A percentile compares a stretch with the other conserved stretches of the same genome.
These are phyloP conservation scores for Eubasilissa regina DNA, from an alignment of 1,140 invertebrate species.

Conservation along the genomic window DNA sequence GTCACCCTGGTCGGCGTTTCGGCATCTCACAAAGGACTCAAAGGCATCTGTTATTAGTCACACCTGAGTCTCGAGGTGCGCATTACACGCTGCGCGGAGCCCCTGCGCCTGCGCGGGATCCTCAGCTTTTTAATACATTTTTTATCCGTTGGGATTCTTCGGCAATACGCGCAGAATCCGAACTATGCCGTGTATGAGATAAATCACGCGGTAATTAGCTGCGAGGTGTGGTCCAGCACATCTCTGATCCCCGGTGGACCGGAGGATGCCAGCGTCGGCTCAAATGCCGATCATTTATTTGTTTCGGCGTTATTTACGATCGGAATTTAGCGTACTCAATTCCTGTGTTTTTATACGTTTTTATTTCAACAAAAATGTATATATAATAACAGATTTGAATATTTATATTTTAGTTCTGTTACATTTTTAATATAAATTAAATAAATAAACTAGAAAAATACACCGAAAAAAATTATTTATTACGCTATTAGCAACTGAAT, in stretches of 20 bases:
- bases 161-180: slow-evolving; percentile 32
- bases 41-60: slow-evolving; percentile 59
- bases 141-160: slow-evolving; percentile 1
- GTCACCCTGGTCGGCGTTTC: slow-evolving; percentile 51
- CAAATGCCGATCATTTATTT: too few relatives aligned
- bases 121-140: slow-evolving; percentile 24
- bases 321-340: too few relatives aligned
- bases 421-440: too few relatives aligned
- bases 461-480: too few relatives aligned
- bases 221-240: slow-evolving; percentile 3
- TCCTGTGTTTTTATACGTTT: too few relatives aligned
- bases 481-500: too few relatives aligned
- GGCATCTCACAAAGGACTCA: slow-evolving; percentile 54
- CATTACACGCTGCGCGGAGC: slow-evolving; percentile 34
- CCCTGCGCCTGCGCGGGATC: not conserved
- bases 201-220: slow-evolving; percentile 15
- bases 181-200: slow-evolving; percentile 12
- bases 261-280: not conserved
- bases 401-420: too few relatives aligned
- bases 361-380: too few relatives aligned
- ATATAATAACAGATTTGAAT: too few relatives aligned
- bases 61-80: slow-evolving; percentile 53
- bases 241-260: not conserved
- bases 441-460: too few relatives aligned
- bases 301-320: too few relatives aligned